phyloP scores from a whole-genome alignment of 2,113 vertebrate genomes.

The Platichthys flesus region DNA sequence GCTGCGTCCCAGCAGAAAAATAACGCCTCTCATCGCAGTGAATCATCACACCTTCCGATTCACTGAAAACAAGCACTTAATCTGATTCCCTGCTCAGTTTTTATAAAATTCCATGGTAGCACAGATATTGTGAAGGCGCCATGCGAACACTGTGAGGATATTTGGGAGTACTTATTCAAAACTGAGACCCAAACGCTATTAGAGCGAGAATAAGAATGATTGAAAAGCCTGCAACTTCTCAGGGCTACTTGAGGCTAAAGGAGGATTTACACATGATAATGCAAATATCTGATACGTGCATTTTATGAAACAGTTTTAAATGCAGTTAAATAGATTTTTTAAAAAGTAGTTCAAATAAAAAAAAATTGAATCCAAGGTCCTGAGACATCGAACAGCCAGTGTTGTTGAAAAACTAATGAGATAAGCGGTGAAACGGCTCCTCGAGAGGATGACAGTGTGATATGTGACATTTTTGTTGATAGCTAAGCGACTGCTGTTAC shows the following conservation, averaged over 20 bases:
- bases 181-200: neutral
- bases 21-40: slow-evolving; percentile 42
- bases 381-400: neutral
- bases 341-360: too few relatives aligned
- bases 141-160: slow-evolving; percentile 5
- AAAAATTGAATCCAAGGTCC: too few relatives aligned
- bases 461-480: slow-evolving; percentile 41
- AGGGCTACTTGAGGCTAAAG: neutral
- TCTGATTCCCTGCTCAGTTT: slow-evolving; percentile 33
- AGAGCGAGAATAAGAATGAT: neutral
- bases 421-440: slow-evolving; percentile 3
- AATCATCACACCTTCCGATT: slow-evolving; percentile 55
- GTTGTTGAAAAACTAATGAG: neutral
- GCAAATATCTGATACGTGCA: neutral
- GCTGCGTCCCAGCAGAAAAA: slow-evolving; percentile 45
- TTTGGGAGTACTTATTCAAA: slow-evolving; percentile 4
- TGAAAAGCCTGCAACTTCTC: neutral
- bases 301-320: neutral
- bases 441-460: slow-evolving; percentile 19
- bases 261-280: neutral
- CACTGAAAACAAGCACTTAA: slow-evolving; percentile 50
- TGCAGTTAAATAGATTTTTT: neutral
- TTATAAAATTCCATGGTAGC: neutral
- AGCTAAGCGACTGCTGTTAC: neutral
- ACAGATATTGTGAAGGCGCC: slow-evolving; percentile 1